Evolutionary conservation across 2,113 vertebrate genomes (phyloP).

Genomic region (Thalassoma bifasciatum): DNA sequence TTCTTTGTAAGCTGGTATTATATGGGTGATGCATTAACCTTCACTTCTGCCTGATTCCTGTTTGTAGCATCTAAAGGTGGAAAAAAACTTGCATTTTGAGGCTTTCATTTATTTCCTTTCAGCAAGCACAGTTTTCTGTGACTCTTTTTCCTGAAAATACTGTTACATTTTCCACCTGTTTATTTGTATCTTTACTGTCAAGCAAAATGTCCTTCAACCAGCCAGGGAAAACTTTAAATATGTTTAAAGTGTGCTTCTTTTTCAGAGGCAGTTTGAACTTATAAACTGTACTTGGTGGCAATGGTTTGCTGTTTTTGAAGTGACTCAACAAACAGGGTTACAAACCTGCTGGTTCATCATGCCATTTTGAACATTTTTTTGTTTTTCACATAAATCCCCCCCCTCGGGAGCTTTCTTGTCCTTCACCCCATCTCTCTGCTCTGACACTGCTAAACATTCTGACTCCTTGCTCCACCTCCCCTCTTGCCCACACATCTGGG

Average conservation of each 20-base stretch:
- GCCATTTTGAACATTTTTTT: not conserved
- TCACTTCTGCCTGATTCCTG: not conserved
- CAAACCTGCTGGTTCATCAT: not conserved
- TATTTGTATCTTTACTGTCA: not conserved
- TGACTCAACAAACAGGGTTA: conserved; percentile 13
- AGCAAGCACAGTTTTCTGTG: not conserved
- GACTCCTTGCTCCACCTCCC: not conserved
- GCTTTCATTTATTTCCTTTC: conserved; percentile 20
- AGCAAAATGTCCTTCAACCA: not conserved
- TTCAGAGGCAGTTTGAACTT: not conserved
- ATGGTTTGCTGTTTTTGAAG: not conserved
- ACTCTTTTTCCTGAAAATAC: not conserved
- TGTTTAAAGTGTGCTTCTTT: not conserved
- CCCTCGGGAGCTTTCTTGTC: not conserved
- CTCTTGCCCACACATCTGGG: not conserved
- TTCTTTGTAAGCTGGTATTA: not conserved
- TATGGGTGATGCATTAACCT: not conserved
- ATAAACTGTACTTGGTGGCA: conserved; percentile 8
- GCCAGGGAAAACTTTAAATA: not conserved
- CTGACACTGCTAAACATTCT: conserved; percentile 6
- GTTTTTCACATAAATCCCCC: no score
- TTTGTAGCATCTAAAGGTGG: no score
- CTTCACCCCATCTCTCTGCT: not conserved
- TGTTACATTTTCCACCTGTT: not conserved
- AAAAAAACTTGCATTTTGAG: not conserved